Conservation (phyloP, 2,113 vertebrate genomes). For the Passer montanus region DNA sequence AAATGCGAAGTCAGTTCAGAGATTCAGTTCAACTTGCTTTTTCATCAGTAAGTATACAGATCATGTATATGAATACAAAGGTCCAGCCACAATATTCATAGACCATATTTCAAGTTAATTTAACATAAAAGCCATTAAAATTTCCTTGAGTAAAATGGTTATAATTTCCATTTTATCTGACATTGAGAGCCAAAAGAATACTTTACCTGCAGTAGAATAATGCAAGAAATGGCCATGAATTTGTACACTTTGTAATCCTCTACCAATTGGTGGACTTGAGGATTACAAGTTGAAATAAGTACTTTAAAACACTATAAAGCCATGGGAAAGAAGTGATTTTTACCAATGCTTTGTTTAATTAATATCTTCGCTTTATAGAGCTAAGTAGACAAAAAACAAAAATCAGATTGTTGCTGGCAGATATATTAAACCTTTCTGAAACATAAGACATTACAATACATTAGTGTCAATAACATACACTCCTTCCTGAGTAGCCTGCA, state of each 20-base stretch:
- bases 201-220: not conserved
- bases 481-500: not conserved
- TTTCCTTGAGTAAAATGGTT: not conserved
- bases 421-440: not conserved
- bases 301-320: not conserved
- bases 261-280: not conserved
- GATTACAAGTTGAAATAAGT: not conserved
- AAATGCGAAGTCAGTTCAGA: not conserved
- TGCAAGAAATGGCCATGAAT: not conserved
- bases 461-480: not conserved
- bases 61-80: not conserved
- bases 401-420: not conserved
- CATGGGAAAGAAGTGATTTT: not conserved
- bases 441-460: not conserved
- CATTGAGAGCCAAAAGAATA: not conserved
- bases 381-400: not conserved
- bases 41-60: not conserved
- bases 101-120: not conserved
- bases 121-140: not conserved
- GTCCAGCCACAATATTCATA: not conserved
- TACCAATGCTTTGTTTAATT: not conserved
- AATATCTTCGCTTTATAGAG: not conserved
- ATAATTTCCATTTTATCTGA: not conserved
- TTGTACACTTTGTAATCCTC: not conserved
- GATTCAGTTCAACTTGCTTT: not conserved